Conservation (phyloP, 2,797 vertebrate genomes). For the Galaxias olidus region DNA sequence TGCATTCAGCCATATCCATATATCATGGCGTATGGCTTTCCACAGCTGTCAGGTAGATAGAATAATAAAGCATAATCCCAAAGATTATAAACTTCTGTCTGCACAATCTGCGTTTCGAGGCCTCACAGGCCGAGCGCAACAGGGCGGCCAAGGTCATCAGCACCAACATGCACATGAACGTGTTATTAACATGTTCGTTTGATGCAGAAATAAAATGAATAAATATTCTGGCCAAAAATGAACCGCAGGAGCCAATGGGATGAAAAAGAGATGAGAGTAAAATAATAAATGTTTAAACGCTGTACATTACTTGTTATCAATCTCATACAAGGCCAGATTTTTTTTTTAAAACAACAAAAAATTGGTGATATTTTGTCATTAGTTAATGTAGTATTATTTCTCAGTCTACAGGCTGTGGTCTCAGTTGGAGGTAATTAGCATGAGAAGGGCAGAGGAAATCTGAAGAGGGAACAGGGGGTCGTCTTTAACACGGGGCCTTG, state of each 20-base stretch:
- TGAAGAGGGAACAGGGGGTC: slow-evolving; percentile 51
- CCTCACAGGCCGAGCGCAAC: too few relatives aligned
- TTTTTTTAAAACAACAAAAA: slow-evolving; percentile 53
- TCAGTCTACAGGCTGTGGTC: slow-evolving; percentile 52
- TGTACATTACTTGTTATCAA: slow-evolving; percentile 7
- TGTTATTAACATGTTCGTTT: too few relatives aligned
- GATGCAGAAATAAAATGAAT: too few relatives aligned
- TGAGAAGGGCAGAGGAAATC: slow-evolving; percentile 66
- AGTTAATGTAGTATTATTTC: slow-evolving; percentile 59
- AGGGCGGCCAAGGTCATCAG: too few relatives aligned
- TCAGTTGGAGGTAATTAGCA: slow-evolving; percentile 65
- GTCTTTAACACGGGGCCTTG: slow-evolving; percentile 54
- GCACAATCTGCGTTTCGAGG: background rate
- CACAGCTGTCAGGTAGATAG: too few relatives aligned
- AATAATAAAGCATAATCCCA: too few relatives aligned
- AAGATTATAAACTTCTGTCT: background rate
- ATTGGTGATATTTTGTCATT: slow-evolving; percentile 61
- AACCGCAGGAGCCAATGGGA: background rate
- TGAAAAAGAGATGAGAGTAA: background rate
- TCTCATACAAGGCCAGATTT: slow-evolving; percentile 28
- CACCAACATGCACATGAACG: too few relatives aligned
- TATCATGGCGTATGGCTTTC: too few relatives aligned
- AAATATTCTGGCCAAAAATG: too few relatives aligned
- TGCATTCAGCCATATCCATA: too few relatives aligned
- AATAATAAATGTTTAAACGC: slow-evolving; percentile 30